A percentile compares a stretch with the other conserved stretches of the same genome.
These are phyloP conservation scores for Drosophila subquinaria DNA, from an alignment of 2,888 invertebrate genomes.

Conservation along the genomic window DNA sequence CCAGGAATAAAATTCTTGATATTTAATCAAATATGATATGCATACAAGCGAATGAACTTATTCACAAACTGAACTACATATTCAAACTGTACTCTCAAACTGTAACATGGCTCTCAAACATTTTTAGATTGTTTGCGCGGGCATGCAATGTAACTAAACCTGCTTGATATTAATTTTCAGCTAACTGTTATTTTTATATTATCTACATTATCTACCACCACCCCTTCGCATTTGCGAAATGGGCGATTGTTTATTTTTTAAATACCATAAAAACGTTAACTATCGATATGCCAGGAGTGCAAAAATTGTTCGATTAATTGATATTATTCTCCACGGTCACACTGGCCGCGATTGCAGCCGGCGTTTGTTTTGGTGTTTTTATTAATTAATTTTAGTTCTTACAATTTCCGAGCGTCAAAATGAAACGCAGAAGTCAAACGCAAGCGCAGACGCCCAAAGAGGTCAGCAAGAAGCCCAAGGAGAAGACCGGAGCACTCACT, in stretches of 20 bases:
- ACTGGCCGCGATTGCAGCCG: constrained; percentile 46
- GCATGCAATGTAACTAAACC: no score
- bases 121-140: background rate
- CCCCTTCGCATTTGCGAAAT: no score
- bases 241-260: no score
- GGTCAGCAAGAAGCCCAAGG: constrained; percentile 46
- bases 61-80: no score
- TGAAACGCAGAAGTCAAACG: constrained; percentile 69
- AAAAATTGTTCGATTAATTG: background rate
- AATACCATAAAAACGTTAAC: background rate
- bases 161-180: no score
- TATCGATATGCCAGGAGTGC: background rate
- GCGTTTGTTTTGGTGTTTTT: constrained; percentile 53
- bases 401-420: constrained; percentile 20
- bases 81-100: no score
- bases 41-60: no score
- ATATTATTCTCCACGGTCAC: constrained; percentile 18
- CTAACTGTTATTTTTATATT: no score
- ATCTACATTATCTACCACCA: no score
- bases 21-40: no score
- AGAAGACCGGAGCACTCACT: constrained; percentile 86
- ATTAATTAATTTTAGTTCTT: constrained; percentile 12
- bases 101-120: constrained; percentile 11
- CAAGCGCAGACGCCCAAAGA: constrained; percentile 24
- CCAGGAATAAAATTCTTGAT: no score